These are phyloP conservation scores for Callionymus lyra DNA, from an alignment of 2,113 vertebrate genomes.

Conservation along the genomic window DNA sequence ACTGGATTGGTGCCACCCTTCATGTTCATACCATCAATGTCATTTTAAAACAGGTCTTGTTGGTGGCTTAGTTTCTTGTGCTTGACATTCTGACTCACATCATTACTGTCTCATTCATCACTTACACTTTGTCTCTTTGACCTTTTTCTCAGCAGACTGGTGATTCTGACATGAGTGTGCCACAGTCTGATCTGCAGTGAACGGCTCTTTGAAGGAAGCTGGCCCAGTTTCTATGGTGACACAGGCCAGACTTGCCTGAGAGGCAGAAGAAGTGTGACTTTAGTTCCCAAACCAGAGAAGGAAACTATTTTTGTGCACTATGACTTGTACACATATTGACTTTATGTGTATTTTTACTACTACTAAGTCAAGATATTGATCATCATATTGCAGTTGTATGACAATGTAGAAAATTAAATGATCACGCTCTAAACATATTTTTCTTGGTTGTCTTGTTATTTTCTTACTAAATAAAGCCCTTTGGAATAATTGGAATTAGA, in stretches of 20 bases:
- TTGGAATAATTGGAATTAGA: too few species aligned
- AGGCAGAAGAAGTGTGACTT: constrained; percentile 14
- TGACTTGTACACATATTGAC: too few species aligned
- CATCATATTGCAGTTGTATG: not conserved
- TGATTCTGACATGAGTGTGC: constrained; percentile 51
- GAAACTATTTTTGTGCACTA: not conserved
- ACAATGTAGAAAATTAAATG: too few species aligned
- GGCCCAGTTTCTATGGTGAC: constrained; percentile 19
- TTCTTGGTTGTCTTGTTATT: too few species aligned
- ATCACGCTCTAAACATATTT: too few species aligned
- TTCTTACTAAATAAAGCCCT: too few species aligned
- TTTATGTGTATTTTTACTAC: not conserved
- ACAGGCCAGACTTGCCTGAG: constrained; percentile 33
- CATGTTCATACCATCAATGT: constrained; percentile 3
- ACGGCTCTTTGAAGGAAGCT: constrained; percentile 48
- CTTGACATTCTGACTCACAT: constrained; percentile 22
- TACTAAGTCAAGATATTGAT: too few species aligned
- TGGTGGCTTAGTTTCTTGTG: constrained; percentile 1
- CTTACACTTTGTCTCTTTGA: constrained; percentile 30
- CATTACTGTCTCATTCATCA: constrained; percentile 15
- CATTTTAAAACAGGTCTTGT: too few species aligned
- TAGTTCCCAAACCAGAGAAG: constrained; percentile 11
- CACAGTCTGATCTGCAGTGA: constrained; percentile 42
- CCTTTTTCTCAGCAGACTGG: constrained; percentile 54
- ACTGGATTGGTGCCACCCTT: not conserved